phyloP scores from a whole-genome alignment of 2,888 invertebrate species.

The Cheilosia urbana region DNA sequence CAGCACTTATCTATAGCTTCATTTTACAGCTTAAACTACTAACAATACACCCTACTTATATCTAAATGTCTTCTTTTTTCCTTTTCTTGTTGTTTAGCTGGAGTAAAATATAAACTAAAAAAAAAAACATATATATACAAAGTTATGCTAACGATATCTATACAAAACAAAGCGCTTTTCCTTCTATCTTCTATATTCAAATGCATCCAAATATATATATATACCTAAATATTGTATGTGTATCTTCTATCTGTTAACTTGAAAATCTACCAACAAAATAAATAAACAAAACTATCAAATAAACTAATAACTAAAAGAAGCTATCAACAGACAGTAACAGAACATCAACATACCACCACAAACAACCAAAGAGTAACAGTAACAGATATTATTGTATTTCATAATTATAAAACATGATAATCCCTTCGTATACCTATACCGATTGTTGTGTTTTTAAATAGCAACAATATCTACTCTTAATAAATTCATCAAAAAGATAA shows the following conservation, averaged over 20 bases:
- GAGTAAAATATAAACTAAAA: conserved; percentile 62
- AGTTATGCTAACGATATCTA: conserved; percentile 73
- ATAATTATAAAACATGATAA: conserved; percentile 29
- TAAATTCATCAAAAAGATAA: conserved; percentile 1
- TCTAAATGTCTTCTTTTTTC: conserved; percentile 74
- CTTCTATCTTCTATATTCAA: conserved; percentile 75
- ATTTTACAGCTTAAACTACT: conserved; percentile 53
- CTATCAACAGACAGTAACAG: conserved; percentile 57
- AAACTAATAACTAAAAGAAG: conserved; percentile 37
- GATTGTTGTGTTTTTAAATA: conserved; percentile 47
- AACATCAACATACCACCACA: conserved; percentile 53
- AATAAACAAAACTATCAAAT: conserved; percentile 36
- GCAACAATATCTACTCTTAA: conserved; percentile 6
- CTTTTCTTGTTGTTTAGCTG: conserved; percentile 75
- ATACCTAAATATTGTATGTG: conserved; percentile 65
- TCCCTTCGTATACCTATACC: conserved; percentile 30
- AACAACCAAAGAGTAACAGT: conserved; percentile 43
- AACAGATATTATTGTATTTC: conserved; percentile 41
- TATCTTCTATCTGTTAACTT: conserved; percentile 76
- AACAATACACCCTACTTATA: conserved; percentile 73
- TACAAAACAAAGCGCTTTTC: conserved; percentile 67
- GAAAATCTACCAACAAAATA: conserved; percentile 37
- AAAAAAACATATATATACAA: conserved; percentile 39
- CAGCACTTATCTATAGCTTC: conserved; percentile 59
- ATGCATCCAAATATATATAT: conserved; percentile 76